Base-by-base conservation (phyloP, 2,797 vertebrate species). In the Pangasius macronema region DNA sequence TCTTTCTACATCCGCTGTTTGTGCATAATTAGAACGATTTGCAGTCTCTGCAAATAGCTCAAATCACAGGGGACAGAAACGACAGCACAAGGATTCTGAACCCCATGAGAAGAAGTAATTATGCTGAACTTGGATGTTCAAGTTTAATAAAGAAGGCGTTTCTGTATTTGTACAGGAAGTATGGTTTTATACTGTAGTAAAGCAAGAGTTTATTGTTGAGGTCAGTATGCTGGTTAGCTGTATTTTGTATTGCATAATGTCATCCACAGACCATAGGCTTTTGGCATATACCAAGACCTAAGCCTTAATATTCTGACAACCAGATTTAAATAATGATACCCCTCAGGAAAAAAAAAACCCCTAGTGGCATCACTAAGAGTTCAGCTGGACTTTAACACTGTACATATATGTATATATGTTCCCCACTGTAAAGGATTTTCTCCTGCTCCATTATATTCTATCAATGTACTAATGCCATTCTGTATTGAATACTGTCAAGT, bases 1-100 rank as follows among this genome's bases (percentile, higher is more conserved):
- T 72, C 3, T 70, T n/a, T 84, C 67, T 57, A 72, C 83, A 84
- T 84, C 83, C 83, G 67, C 67, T 55, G 67, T 83, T 84, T 57
- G 83, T 84, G 67, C 6, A 5, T 84, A 84, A 84, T 73, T 72
- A 57, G 46, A 84, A 39, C 49, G 8, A 84, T 72, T 84, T 84
- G 30, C 67, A 55, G 51, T 72, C 67, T 73, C 36, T 84, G 83
- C 73, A 84, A 84, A 84, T 84, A 84, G 16, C 7, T 72, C 24
- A 84, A 84, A 16, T 39, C 83, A 72, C 33, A 84, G 30, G 83
- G 67, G 83, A 73, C 67, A 42, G 20, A 84, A 57, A 84, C 11
- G 10, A 46, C 24, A n/a, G 39, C 22, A 46, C 36, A 63, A 82
- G 39, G 39, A 70, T 72, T 84, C 63, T 33, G 46, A 16, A 51